These are phyloP conservation scores for Oreohelix idahoensis DNA, from an alignment of 1,140 invertebrate genomes.

Conservation along the genomic window DNA sequence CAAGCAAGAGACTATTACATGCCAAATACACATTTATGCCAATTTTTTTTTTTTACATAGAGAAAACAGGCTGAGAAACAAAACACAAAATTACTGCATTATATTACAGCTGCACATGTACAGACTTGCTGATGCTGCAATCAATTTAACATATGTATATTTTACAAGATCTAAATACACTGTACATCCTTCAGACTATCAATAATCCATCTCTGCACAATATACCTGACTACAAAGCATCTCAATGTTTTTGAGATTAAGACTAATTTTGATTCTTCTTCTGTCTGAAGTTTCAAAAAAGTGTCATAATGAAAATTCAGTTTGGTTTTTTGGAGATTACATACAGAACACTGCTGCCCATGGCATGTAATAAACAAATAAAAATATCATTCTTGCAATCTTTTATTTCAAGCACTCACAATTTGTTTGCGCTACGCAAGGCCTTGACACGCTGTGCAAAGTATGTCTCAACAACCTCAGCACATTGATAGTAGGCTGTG, in stretches of 20 bases:
- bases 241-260: not conserved
- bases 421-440: conserved; percentile 40
- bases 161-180: not conserved
- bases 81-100: not conserved
- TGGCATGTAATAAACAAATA: not conserved
- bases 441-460: conserved; percentile 83
- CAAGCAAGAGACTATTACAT: too few relatives aligned
- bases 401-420: not conserved
- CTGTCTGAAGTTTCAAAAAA: not conserved
- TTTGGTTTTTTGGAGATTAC: not conserved
- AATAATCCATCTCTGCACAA: not conserved
- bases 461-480: conserved; percentile 93
- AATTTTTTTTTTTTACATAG: too few relatives aligned
- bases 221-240: not conserved
- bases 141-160: not conserved
- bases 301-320: not conserved
- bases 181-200: not conserved
- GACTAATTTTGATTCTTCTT: not conserved
- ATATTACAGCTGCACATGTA: not conserved
- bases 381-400: not conserved
- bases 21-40: too few relatives aligned
- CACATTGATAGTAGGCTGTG: conserved; percentile 95
- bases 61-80: not conserved
- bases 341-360: not conserved
- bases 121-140: not conserved